Evolutionary conservation across 2,888 invertebrate species (phyloP).

Genomic region (Spilarctia lutea): DNA sequence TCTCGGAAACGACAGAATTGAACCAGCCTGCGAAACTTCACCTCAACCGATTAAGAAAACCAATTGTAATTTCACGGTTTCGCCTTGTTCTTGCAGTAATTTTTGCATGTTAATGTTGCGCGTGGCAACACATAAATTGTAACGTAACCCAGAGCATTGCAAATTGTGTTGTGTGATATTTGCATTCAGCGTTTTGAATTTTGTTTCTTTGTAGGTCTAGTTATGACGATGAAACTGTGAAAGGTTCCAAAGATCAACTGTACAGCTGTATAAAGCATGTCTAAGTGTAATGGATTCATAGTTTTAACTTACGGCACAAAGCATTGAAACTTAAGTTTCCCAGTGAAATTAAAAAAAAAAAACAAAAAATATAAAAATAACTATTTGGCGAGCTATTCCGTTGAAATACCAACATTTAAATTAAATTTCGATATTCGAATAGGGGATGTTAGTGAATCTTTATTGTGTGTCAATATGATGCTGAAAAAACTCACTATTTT

Average conservation of each 20-base stretch:
- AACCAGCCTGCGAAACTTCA: slow-evolving; percentile 47
- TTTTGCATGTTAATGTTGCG: slow-evolving; percentile 35
- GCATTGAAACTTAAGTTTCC: not conserved
- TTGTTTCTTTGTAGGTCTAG: not conserved
- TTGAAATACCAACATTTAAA: no score
- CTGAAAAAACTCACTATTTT: no score
- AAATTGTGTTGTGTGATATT: not conserved
- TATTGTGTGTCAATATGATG: no score
- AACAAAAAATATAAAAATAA: no score
- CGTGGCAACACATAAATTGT: slow-evolving; percentile 15
- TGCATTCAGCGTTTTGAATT: not conserved
- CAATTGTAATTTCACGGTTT: slow-evolving; percentile 54
- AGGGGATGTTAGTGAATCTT: no score
- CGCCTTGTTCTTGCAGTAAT: slow-evolving; percentile 40
- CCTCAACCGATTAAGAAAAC: slow-evolving; percentile 63
- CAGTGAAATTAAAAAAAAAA: not conserved
- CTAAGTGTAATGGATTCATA: no score
- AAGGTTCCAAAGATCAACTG: no score
- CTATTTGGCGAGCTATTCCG: no score
- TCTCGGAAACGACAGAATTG: slow-evolving; percentile 56
- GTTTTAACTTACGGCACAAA: no score
- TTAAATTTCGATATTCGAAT: no score
- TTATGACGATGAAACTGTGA: no score
- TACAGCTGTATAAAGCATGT: no score
- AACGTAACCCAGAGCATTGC: not conserved